Percentiles rank a stretch among this genome's conserved stretches.
Evolutionary conservation across 2,888 invertebrate species (phyloP).

Genomic region (Dromius quadrimaculatus): DNA sequence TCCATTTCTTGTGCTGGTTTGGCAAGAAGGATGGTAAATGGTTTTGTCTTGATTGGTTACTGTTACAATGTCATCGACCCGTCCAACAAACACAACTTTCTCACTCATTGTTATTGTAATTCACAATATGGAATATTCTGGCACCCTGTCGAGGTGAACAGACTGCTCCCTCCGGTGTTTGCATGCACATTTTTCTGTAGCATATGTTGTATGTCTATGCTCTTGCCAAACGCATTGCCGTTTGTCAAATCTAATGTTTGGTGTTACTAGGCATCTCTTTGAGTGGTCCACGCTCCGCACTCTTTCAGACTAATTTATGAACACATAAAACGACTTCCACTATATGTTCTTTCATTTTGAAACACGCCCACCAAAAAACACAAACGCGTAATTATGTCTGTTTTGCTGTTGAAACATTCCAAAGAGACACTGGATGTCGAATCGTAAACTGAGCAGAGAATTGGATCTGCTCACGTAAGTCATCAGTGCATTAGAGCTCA

Average conservation of each 20-base stretch:
- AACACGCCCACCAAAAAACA: conserved; percentile 62
- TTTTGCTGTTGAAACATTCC: conserved; percentile 59
- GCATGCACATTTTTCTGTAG: conserved; percentile 56
- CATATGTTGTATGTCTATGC: conserved; percentile 65
- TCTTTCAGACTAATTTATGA: conserved; percentile 61
- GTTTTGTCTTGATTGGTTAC: conserved; percentile 60
- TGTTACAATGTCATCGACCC: conserved; percentile 54
- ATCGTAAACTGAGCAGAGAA: conserved; percentile 58
- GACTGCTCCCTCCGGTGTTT: neutral
- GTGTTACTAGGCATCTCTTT: conserved; percentile 49
- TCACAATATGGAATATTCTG: too few relatives aligned
- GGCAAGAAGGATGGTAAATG: conserved; percentile 58
- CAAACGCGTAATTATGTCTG: conserved; percentile 60
- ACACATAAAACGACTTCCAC: conserved; percentile 43
- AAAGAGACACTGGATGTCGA: conserved; percentile 59
- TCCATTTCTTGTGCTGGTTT: conserved; percentile 52
- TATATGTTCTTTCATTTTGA: conserved; percentile 22
- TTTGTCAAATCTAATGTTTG: conserved; percentile 66
- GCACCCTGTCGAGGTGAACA: neutral
- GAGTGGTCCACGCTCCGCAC: conserved; percentile 54
- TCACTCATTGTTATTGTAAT: too few relatives aligned
- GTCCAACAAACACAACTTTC: too few relatives aligned
- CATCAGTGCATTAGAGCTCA: conserved; percentile 63
- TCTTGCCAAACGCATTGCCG: conserved; percentile 68
- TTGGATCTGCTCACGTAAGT: conserved; percentile 61